phyloP scores from a whole-genome alignment of 2,113 vertebrate species.

The Sinosuthora webbiana region DNA sequence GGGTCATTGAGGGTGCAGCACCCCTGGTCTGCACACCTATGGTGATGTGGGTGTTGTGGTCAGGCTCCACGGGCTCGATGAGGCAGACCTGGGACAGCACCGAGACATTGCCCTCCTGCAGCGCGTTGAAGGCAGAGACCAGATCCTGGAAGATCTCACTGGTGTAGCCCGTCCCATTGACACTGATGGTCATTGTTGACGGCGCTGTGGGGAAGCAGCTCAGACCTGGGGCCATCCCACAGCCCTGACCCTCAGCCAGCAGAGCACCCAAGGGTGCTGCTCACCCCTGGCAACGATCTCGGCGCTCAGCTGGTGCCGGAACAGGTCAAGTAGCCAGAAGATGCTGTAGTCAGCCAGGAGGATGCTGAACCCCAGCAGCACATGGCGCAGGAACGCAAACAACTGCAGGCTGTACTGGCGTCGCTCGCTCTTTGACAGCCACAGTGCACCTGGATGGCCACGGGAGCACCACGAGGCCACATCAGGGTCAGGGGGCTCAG shows the following conservation, averaged over 20 bases:
- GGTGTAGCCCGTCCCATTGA: conserved; percentile 81
- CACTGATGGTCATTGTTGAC: conserved; percentile 38
- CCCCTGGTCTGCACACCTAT: conserved; percentile 63
- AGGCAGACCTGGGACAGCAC: conserved; percentile 82
- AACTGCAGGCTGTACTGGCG: conserved; percentile 8
- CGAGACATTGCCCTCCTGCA: conserved; percentile 83
- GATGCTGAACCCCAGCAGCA: conserved; percentile 71
- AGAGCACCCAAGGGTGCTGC: neutral
- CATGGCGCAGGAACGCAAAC: conserved; percentile 64
- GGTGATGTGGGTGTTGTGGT: conserved; percentile 32
- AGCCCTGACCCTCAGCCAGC: neutral
- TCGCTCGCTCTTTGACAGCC: conserved; percentile 67
- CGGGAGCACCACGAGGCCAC: fast-evolving
- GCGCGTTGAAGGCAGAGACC: conserved; percentile 75
- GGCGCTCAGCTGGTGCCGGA: conserved; percentile 75
- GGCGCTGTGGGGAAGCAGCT: conserved; percentile 70
- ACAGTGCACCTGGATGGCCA: conserved; percentile 51
- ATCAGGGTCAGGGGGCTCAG: fast-evolving
- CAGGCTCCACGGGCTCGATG: conserved; percentile 73
- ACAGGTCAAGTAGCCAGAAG: conserved; percentile 88
- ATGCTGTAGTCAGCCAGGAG: conserved; percentile 82
- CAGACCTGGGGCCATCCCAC: neutral
- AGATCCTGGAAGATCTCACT: conserved; percentile 84
- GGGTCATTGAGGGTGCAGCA: fast-evolving
- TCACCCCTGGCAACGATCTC: conserved; percentile 80